Percentiles rank a stretch among this genome's conserved stretches.
phyloP scores from a whole-genome alignment of 2,113 vertebrate species.

The Tringa solitaria region DNA sequence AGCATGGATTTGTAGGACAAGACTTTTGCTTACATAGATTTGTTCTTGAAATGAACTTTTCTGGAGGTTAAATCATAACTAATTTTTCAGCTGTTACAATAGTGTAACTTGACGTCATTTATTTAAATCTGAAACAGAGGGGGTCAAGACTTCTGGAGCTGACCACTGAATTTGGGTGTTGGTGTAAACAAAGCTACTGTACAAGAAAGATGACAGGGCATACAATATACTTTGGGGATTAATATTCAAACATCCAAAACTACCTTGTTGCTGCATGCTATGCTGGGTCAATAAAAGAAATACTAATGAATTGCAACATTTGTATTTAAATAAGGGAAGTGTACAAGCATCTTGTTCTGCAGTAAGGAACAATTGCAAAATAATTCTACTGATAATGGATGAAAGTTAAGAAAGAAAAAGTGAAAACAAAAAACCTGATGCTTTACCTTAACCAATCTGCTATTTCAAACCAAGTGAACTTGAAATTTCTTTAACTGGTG shows the following conservation, averaged over 20 bases:
- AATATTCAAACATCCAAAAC: not conserved
- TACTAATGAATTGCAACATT: not conserved
- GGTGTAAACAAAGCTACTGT: not conserved
- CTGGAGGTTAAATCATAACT: not conserved
- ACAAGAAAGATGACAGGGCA: not conserved
- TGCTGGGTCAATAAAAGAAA: not conserved
- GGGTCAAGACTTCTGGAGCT: not conserved
- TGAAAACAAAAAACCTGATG: not conserved
- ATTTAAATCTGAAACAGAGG: not conserved
- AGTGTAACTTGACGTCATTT: not conserved
- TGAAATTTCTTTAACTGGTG: not conserved
- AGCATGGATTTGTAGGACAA: not conserved
- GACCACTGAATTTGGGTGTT: not conserved
- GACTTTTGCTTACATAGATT: not conserved
- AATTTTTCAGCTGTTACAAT: not conserved
- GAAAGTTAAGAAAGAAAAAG: not conserved
- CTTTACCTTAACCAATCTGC: not conserved
- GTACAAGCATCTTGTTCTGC: not conserved
- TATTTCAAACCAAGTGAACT: not conserved
- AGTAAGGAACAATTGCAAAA: not conserved
- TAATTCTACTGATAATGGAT: not conserved
- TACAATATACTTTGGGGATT: not conserved
- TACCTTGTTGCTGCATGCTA: not conserved
- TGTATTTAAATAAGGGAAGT: not conserved
- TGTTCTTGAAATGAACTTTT: not conserved